Base-by-base conservation (phyloP, 2,797 vertebrate genomes). In the Todus mexicanus region DNA sequence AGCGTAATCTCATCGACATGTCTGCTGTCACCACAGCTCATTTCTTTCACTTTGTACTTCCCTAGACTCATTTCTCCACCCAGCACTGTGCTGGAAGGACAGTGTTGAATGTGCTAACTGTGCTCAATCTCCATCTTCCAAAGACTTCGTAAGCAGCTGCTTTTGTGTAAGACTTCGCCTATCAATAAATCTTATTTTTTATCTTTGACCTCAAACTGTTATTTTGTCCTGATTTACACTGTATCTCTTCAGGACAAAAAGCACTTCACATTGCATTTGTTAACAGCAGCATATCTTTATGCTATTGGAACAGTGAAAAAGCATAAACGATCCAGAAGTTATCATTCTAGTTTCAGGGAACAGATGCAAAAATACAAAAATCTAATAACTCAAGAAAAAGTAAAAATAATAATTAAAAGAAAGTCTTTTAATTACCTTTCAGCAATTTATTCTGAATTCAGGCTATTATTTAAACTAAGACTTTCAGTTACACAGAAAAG, bases 21-120 rank as follows among this genome's bases (percentile, higher is more conserved):
- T 53, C 25, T 50, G 37, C n/a, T 60, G 16, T 15, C 72, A 78
- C 25, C 43, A 38, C 37, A 71, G 29, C 4, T 85, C 1, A 0
- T 50, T 53, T 57, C 18, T 87, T 73, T 81, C 15, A 40, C 14
- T 65, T 69, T 7, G 15, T 43, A 11, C 4, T 64, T 80, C 33
- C 47, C 54, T 40, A 48, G 43, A 66, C 17, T 40, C 26, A 10
- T 6, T 61, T 50, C 37, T 68, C 47, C 0, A 0, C 8, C 15
- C 47, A 86, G 16, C 4, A 3, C 21, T 63, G 22, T 61, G 23
- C n/a, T 59, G 33, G 33, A 84, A 60, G 15, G 23, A 42, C 38
- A 18, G 26, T 9, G 20, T 29, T 73, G 40, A 35, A 13, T 2
- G 1, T 14, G 8, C 22, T 38, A 40, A 54, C 22, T 5, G 22